Evolutionary conservation across 1,140 invertebrate species (phyloP), one percentile per base, ranked within the genome.

Genomic region (Caenorhabditis remanei): DNA sequence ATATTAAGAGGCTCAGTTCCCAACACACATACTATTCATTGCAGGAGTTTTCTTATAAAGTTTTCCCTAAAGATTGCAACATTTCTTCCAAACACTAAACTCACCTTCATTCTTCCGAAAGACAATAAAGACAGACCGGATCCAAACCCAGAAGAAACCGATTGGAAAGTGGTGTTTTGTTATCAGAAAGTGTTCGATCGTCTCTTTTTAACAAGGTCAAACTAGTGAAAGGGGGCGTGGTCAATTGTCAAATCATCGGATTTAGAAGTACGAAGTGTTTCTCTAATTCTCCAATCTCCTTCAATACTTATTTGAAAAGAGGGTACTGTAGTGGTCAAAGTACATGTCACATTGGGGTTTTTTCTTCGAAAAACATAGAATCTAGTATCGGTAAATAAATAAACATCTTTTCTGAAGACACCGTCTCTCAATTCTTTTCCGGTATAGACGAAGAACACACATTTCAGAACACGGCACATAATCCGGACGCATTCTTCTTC

Each of bases 201-300:
- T 46, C 71, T 46, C 71, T 79, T 79, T 79, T 79, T 79, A 79
- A 79, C 71, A 79, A 79, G 71, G 46, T 41, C 71, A 79, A 79
- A 79, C 71, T 21, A 79, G 71, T 79, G 71, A 79, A 79, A 79
- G 71, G 50, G 9, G 71, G 71, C 71, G 71, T n/a, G 21, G 71
- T 79, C n/a, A 24, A 19, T 79, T 46, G 71, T 50, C 46, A 79
- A 79, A 50, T 50, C 71, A 79, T 21, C 71, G 71, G 71, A 79
- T 71, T 71, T 71, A 21, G 65, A 32, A 43, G 41, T 8, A 9
- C 40, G 21, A 3, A 53, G 8, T 58, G 16, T 65, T 24, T 40
- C 24, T 71, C 65, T 43, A 13, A 16, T 24, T 46, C 65, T 43
- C 41, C 65, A 16, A 32, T 32, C 61, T 63, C 24, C 1, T 32